Conservation (phyloP, 2,113 vertebrate species). For the Carassius carassius region DNA sequence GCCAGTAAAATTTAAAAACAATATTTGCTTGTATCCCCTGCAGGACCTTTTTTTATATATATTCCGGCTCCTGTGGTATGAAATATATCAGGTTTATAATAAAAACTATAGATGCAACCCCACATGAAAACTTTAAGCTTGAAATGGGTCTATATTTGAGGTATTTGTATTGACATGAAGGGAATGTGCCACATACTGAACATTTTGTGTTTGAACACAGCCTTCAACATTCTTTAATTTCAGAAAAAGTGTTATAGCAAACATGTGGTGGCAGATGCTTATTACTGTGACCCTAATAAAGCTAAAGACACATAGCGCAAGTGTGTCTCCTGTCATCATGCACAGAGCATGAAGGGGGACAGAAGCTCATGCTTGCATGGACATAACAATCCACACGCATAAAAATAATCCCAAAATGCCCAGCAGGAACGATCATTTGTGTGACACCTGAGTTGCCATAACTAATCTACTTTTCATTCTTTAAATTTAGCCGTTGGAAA, state of each 20-base stretch:
- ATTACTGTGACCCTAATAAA: neutral
- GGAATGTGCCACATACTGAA: neutral
- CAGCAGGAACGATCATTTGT: neutral
- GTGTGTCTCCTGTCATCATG: conserved; percentile 24
- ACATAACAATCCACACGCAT: neutral
- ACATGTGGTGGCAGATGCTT: neutral
- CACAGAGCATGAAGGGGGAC: neutral
- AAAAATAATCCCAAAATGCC: conserved; percentile 1
- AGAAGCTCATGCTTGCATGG: neutral
- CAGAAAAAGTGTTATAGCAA: conserved; percentile 13
- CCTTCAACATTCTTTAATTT: conserved; percentile 27
- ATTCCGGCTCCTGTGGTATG: neutral
- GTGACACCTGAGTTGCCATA: conserved; percentile 5
- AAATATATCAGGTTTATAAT: neutral
- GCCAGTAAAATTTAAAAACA: too few species aligned
- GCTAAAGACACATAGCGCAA: neutral
- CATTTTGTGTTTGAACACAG: neutral
- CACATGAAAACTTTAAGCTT: conserved; percentile 10
- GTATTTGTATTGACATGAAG: neutral
- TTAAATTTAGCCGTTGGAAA: conserved; percentile 6
- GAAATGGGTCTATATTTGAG: neutral
- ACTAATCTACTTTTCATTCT: conserved; percentile 8
- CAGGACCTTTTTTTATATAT: neutral
- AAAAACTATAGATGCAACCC: neutral
- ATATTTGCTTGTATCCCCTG: neutral